phyloP scores from a whole-genome alignment of 1,140 invertebrate genomes.

The Achroia grisella region DNA sequence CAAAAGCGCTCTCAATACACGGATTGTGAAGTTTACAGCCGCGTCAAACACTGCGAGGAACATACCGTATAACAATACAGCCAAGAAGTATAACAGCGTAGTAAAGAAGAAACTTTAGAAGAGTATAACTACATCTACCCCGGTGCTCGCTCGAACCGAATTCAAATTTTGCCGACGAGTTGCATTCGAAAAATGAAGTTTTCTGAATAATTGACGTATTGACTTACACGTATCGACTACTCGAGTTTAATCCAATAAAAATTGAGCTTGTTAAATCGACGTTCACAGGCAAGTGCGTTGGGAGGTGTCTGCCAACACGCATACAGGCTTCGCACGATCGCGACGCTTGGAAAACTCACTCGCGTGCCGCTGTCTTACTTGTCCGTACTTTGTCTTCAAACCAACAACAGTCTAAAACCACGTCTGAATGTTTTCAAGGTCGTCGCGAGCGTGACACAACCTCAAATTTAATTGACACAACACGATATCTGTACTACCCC shows the following conservation, averaged over 20 bases:
- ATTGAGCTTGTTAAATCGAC: constrained; percentile 69
- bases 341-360: constrained; percentile 1
- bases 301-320: constrained; percentile 16
- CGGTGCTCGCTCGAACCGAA: constrained; percentile 15
- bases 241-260: constrained; percentile 51
- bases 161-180: background rate
- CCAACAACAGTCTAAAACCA: background rate
- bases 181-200: background rate
- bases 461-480: constrained; percentile 58
- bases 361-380: background rate
- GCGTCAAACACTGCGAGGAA: constrained; percentile 30
- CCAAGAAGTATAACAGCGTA: constrained; percentile 22
- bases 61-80: constrained; percentile 25
- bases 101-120: constrained; percentile 3
- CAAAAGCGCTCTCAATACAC: background rate
- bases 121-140: constrained; percentile 19
- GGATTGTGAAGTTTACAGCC: constrained; percentile 24
- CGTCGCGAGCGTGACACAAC: constrained; percentile 21
- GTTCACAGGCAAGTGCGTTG: constrained; percentile 32
- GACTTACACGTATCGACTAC: constrained; percentile 61
- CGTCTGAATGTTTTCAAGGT: background rate
- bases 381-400: background rate
- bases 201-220: constrained; percentile 62
- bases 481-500: constrained; percentile 58
- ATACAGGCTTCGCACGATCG: constrained; percentile 7